Percentiles rank a stretch among this genome's conserved stretches.
These are phyloP conservation scores for Petaurus breviceps DNA, from an alignment of 2,113 vertebrate genomes.

Conservation along the genomic window DNA sequence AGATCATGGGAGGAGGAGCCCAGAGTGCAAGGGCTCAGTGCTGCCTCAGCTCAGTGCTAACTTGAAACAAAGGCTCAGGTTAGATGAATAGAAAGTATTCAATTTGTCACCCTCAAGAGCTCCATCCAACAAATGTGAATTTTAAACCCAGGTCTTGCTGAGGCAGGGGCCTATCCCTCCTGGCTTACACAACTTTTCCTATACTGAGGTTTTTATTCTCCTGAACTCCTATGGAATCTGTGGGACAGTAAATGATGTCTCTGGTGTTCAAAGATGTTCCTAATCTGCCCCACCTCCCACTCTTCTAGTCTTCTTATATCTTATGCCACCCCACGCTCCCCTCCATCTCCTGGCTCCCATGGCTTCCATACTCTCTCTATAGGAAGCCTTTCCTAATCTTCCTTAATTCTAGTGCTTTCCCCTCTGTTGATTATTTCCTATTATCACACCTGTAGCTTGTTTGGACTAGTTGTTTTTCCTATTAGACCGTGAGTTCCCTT, in stretches of 20 bases:
- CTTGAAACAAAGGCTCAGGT: not conserved
- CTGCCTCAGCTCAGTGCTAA: not conserved
- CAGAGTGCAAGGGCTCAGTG: not conserved
- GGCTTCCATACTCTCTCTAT: not conserved
- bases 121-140: too few species aligned
- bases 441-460: not conserved
- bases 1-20: not conserved
- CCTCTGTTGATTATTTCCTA: not conserved
- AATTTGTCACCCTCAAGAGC: not conserved
- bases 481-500: not conserved
- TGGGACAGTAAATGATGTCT: too few species aligned
- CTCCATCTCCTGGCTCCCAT: not conserved
- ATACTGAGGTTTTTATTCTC: too few species aligned
- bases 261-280: too few species aligned
- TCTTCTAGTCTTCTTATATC: too few species aligned
- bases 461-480: not conserved
- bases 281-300: too few species aligned
- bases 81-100: not conserved
- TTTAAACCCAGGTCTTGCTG: not conserved
- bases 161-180: not conserved
- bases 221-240: too few species aligned
- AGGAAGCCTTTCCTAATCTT: not conserved
- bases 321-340: not conserved
- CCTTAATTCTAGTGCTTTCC: not conserved
- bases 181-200: not conserved